Percentiles rank a stretch among this genome's conserved stretches.
Evolutionary conservation across 2,113 vertebrate genomes (phyloP).

Genomic region (Apeltes quadracus): DNA sequence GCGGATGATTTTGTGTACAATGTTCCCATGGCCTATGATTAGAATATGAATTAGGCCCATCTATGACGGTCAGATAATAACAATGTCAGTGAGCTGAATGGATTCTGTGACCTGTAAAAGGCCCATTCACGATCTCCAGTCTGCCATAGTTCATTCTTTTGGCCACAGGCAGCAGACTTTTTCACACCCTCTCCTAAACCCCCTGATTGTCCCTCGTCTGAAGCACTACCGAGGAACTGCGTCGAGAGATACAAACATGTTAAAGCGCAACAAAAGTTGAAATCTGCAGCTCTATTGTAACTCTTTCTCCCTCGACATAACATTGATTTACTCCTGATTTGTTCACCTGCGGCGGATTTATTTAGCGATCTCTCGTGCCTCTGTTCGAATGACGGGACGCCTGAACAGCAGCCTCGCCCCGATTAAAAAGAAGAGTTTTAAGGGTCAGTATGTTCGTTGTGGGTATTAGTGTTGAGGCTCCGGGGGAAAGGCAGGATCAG

Average conservation of each 20-base stretch:
- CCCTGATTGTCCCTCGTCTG: slow-evolving; percentile 85
- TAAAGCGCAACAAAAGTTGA: slow-evolving; percentile 75
- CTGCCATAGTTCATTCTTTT: slow-evolving; percentile 90
- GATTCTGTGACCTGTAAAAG: slow-evolving; percentile 98
- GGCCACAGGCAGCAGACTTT: slow-evolving; percentile 90
- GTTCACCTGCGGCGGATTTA: slow-evolving; percentile 27
- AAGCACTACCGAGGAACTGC: slow-evolving; percentile 83
- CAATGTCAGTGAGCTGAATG: slow-evolving; percentile 92
- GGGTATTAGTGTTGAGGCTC: slow-evolving; percentile 67
- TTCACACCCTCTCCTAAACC: slow-evolving; percentile 90
- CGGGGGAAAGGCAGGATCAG: slow-evolving; percentile 76
- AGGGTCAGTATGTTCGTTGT: slow-evolving; percentile 77
- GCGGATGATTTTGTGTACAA: slow-evolving; percentile 90
- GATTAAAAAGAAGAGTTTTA: slow-evolving; percentile 70
- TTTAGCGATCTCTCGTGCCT: slow-evolving; percentile 8
- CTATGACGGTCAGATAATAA: slow-evolving; percentile 94
- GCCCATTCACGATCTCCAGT: slow-evolving; percentile 92
- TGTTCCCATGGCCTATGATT: slow-evolving; percentile 90
- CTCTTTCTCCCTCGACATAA: slow-evolving; percentile 43
- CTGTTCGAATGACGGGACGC: too few relatives aligned
- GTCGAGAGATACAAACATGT: slow-evolving; percentile 83
- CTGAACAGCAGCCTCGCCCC: slow-evolving; percentile 59
- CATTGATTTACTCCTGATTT: too few relatives aligned
- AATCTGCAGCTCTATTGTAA: slow-evolving; percentile 65
- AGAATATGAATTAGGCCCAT: slow-evolving; percentile 99